Conservation (phyloP, 2,113 vertebrate species). For the Trichomycterus rosablanca region DNA sequence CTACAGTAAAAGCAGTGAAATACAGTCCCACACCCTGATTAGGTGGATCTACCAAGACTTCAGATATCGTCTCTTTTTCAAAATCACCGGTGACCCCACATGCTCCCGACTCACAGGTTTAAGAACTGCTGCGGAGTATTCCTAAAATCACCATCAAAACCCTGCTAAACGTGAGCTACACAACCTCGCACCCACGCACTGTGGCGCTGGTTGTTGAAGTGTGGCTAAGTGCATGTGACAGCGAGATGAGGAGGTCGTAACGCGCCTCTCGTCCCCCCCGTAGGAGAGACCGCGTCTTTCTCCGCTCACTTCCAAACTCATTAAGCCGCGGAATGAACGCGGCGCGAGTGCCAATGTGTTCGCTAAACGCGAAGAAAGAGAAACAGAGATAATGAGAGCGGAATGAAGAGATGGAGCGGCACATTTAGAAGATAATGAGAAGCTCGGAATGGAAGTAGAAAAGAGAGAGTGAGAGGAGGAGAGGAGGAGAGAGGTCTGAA, state of each 20-base stretch:
- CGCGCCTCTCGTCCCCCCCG: conserved; percentile 21
- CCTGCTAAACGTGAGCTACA: background rate
- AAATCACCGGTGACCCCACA: too few species aligned
- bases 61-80: too few species aligned
- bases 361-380: background rate
- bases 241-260: conserved; percentile 29
- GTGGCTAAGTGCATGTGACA: conserved; percentile 37
- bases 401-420: background rate
- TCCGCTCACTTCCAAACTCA: conserved; percentile 41
- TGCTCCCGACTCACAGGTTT: too few species aligned
- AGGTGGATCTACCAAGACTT: too few species aligned
- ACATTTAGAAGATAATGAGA: background rate
- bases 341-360: background rate
- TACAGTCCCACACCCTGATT: too few species aligned
- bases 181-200: conserved; percentile 10
- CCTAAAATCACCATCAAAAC: background rate
- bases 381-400: background rate
- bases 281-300: conserved; percentile 20
- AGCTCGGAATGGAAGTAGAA: too few species aligned
- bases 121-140: too few species aligned
- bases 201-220: background rate
- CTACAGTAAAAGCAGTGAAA: too few species aligned
- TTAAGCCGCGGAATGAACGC: conserved; percentile 46
- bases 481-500: too few species aligned
- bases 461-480: background rate